Evolutionary conservation across 2,888 invertebrate species (phyloP), one percentile per base, ranked within the genome.

Genomic region (Atethmia centrago): DNA sequence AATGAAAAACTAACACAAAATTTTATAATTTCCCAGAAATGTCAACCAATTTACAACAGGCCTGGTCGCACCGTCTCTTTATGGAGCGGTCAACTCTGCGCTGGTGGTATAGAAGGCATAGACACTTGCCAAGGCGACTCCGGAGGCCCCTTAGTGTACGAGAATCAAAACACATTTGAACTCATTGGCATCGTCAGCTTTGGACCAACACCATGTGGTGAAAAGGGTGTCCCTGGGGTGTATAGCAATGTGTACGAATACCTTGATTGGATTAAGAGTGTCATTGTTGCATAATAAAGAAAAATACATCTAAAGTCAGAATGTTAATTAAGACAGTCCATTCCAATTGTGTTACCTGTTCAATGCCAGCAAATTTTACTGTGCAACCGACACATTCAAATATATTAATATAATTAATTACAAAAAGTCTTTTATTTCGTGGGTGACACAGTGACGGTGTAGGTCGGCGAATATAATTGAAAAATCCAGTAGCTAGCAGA

Each of bases 91-190:
- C 92, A 92, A 75, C 76, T 97, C 2, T 97, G 97, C 87, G 97
- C 97, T 1, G 97, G 97, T 1, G 97, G 97, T 1, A 90, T 91
- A 59, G 88, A 86, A 28, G 95, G 95, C 3, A 94, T 94, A 82
- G 97, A 97, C 88, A 96, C 97, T 1, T 97, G 97, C 86, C 89
- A 93, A 40, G 97, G 97, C 0, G 97, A 97, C 83, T 97, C 97
- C 61, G 97, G 97, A 1, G 97, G 97, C 0, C 97, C 97, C 0
- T 92, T 97, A 19, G 97, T 97, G 95, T 90, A 90, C 21, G 87
- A 92, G 4, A 89, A 88, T 45, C 79, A 68, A 12, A 77, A 82
- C 5, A 74, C 28, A 0, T 88, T 88, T 21, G 94, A 94, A 61
- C 86, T 88, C 0, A 49, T 87, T 8, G 97, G 97, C 0, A 89